Percentiles rank a stretch among this genome's conserved stretches.
phyloP scores from a whole-genome alignment of 2,888 invertebrate species.

The Caenorhabditis panamensis region DNA sequence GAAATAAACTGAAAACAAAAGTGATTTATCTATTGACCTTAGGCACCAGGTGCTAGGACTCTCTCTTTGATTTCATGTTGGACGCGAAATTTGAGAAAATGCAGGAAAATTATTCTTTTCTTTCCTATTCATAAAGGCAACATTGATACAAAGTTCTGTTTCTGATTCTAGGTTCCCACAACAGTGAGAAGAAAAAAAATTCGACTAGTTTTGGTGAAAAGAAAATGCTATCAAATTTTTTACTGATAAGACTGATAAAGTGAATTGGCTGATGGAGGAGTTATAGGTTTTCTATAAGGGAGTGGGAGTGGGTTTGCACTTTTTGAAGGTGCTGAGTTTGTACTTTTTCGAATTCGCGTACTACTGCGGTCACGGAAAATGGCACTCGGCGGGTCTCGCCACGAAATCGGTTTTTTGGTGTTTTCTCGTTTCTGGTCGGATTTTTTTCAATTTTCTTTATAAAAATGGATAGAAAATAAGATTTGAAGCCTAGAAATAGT shows the following conservation, averaged over 20 bases:
- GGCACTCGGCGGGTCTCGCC: too few relatives aligned
- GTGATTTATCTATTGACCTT: conserved; percentile 60
- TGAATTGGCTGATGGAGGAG: background rate
- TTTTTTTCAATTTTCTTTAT: too few relatives aligned
- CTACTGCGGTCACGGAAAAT: too few relatives aligned
- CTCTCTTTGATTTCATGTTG: background rate
- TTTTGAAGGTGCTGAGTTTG: too few relatives aligned
- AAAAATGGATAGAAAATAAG: too few relatives aligned
- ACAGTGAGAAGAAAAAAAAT: too few relatives aligned
- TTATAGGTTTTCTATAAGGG: background rate
- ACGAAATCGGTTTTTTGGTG: too few relatives aligned
- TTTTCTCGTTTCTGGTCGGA: too few relatives aligned
- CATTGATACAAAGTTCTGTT: conserved; percentile 11
- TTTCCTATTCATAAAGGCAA: background rate
- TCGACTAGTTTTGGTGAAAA: background rate
- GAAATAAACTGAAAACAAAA: conserved; percentile 40
- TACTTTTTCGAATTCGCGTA: too few relatives aligned
- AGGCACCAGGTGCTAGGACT: conserved; percentile 32
- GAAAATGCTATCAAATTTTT: background rate
- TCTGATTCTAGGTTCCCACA: conserved; percentile 24
- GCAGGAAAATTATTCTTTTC: background rate
- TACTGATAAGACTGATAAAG: background rate
- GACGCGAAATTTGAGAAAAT: background rate
- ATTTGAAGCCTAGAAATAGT: too few relatives aligned
- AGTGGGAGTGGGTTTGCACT: background rate